A percentile compares a stretch with the other conserved stretches of the same genome.
Conservation (phyloP, 37 sponge, comb jelly and placozoan genomes). For the Mnemiopsis leidyi region DNA sequence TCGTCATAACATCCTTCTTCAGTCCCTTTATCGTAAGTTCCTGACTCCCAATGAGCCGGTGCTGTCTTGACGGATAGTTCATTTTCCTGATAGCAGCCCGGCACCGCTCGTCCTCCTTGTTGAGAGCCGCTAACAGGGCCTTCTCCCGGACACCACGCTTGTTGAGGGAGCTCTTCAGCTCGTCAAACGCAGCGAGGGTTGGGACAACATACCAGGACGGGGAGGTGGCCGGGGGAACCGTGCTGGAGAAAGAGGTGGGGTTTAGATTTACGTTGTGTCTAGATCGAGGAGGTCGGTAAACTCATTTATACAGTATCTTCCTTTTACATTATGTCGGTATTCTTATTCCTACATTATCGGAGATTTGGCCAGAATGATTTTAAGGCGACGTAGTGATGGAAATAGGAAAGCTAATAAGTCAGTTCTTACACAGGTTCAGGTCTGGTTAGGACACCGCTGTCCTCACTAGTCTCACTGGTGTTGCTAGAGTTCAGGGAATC, state of each 20-base stretch:
- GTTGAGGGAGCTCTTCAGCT: slow-evolving; percentile 24
- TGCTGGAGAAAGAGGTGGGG: too few species aligned
- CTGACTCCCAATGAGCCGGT: neutral
- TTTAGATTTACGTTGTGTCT: too few species aligned
- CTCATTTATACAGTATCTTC: too few species aligned
- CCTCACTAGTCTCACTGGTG: slow-evolving; percentile 36
- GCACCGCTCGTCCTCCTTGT: slow-evolving; percentile 6
- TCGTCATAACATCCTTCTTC: slow-evolving; percentile 12
- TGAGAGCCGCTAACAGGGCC: neutral
- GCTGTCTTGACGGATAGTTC: neutral
- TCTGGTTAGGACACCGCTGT: slow-evolving; percentile 12
- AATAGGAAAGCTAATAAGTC: too few species aligned
- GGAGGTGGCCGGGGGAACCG: too few species aligned
- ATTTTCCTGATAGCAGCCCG: slow-evolving; percentile 51
- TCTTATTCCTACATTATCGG: too few species aligned
- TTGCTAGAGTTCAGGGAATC: slow-evolving; percentile 27
- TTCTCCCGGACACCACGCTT: slow-evolving; percentile 38
- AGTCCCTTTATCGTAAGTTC: slow-evolving; percentile 8
- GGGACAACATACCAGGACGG: slow-evolving; percentile 37
- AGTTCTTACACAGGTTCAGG: slow-evolving; percentile 18
- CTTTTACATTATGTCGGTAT: too few species aligned
- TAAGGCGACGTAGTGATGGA: too few species aligned
- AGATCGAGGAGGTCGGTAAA: too few species aligned
- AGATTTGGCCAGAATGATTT: too few species aligned
- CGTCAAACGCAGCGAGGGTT: neutral